phyloP scores from a whole-genome alignment of 2,888 invertebrate species.

The Eutolmus rufibarbis region DNA sequence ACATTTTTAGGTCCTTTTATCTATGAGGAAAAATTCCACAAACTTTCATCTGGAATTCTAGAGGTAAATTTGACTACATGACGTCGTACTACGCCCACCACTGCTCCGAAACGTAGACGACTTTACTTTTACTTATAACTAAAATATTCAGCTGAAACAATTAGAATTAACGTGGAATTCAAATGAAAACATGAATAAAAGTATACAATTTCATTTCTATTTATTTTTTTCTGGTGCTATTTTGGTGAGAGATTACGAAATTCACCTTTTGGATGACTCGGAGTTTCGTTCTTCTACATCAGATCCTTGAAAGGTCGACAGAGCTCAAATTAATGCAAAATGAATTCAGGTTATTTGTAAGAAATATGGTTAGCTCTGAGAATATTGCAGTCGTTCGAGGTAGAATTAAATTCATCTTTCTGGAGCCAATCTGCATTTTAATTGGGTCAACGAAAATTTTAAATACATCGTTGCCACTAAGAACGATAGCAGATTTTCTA shows the following conservation, averaged over 20 bases:
- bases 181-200: background rate
- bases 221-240: background rate
- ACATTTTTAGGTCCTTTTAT: background rate
- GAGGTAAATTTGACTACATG: background rate
- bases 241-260: background rate
- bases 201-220: background rate
- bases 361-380: background rate
- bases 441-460: constrained; percentile 9
- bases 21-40: background rate
- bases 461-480: background rate
- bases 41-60: background rate
- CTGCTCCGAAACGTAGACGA: background rate
- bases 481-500: background rate
- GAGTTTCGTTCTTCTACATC: background rate
- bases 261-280: background rate
- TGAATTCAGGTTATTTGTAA: background rate
- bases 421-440: background rate
- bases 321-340: background rate
- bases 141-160: background rate
- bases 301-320: background rate
- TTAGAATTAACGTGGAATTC: background rate
- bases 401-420: background rate
- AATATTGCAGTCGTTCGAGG: background rate
- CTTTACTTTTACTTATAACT: background rate
- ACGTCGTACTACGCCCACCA: background rate